A percentile compares a stretch with the other conserved stretches of the same genome.
phyloP scores from a whole-genome alignment of 2,113 vertebrate species.

The Scomber colias region DNA sequence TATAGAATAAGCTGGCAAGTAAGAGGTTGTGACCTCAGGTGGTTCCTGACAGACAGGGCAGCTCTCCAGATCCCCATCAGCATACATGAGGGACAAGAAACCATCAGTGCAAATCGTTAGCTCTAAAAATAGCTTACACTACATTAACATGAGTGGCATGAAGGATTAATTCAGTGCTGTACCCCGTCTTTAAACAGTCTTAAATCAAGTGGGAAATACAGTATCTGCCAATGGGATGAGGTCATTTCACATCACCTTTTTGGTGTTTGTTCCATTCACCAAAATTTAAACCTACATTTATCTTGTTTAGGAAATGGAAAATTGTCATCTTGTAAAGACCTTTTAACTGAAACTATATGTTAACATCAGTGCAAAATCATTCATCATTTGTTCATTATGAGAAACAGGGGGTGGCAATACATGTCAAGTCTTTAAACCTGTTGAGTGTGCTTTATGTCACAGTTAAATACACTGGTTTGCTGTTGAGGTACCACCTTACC shows the following conservation, averaged over 20 bases:
- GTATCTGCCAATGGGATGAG: no score
- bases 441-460: no score
- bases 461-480: no score
- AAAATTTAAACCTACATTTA: no score
- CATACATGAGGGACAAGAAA: constrained; percentile 12
- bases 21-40: constrained; percentile 18
- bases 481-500: background rate
- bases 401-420: background rate
- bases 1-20: background rate
- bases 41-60: constrained; percentile 6
- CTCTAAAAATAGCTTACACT: constrained; percentile 44
- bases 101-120: constrained; percentile 29
- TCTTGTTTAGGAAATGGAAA: no score
- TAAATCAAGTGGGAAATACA: background rate
- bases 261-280: background rate
- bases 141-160: constrained; percentile 1
- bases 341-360: no score
- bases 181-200: background rate
- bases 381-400: no score
- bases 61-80: constrained; percentile 17
- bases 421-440: background rate
- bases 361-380: no score
- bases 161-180: constrained; percentile 1
- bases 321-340: no score
- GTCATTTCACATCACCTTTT: no score